Evolutionary conservation across 2,113 vertebrate species (phyloP).

Genomic region (Irena cyanogastra): DNA sequence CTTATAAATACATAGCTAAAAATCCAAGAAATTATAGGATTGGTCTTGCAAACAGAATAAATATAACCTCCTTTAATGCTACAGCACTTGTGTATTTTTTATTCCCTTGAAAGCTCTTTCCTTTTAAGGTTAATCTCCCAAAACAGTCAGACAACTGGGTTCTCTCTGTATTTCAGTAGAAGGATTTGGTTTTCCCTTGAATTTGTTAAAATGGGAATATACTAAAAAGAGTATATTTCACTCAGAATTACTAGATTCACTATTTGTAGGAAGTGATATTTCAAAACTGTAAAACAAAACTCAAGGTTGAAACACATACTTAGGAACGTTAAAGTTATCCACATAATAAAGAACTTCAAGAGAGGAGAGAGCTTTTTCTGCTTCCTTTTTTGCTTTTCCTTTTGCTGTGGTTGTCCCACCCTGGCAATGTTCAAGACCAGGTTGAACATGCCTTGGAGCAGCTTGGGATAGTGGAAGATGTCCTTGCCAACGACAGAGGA

Average conservation of each 20-base stretch:
- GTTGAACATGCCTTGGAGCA: background rate
- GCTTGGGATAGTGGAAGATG: background rate
- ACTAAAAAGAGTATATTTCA: too few relatives aligned
- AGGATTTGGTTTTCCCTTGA: background rate
- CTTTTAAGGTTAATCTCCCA: background rate
- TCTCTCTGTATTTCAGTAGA: background rate
- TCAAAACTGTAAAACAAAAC: background rate
- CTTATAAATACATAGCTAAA: background rate
- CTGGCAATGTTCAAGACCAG: background rate
- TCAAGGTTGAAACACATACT: background rate
- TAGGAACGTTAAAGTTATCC: background rate
- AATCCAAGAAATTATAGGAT: background rate
- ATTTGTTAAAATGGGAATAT: background rate
- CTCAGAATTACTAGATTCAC: background rate
- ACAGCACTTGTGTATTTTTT: background rate
- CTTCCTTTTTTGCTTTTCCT: background rate
- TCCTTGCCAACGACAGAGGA: background rate
- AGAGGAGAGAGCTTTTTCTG: background rate
- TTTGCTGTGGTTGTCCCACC: background rate
- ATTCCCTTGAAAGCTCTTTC: background rate
- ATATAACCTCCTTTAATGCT: background rate
- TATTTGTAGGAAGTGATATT: background rate
- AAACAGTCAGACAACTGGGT: background rate
- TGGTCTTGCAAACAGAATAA: background rate
- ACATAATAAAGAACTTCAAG: background rate